A percentile compares a stretch with the other conserved stretches of the same genome.
Evolutionary conservation across 2,113 vertebrate genomes (phyloP).

Genomic region (Parus major): DNA sequence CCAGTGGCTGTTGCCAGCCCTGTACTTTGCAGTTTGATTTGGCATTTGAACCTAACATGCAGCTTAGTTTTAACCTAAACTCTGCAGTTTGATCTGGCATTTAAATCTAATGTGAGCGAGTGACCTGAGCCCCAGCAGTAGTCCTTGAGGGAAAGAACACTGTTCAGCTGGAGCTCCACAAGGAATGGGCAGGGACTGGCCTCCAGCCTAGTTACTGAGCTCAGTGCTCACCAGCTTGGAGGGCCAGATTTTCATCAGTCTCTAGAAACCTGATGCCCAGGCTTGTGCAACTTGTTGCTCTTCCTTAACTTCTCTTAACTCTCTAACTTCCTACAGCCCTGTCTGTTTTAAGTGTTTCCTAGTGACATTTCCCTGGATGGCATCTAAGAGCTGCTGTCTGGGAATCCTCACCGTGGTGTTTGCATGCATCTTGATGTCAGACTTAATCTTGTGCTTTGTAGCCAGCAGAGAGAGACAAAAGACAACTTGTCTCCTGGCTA

Average conservation of each 20-base stretch:
- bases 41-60: neutral
- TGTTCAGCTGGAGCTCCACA: neutral
- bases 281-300: neutral
- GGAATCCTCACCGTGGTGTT: neutral
- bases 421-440: slow-evolving; percentile 41
- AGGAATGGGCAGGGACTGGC: neutral
- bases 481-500: neutral
- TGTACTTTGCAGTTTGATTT: neutral
- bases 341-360: neutral
- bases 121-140: neutral
- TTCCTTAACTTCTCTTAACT: neutral
- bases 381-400: neutral
- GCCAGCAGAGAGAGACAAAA: neutral
- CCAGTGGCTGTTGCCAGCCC: neutral
- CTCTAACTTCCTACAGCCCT: neutral
- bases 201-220: neutral
- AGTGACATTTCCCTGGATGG: neutral
- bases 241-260: neutral
- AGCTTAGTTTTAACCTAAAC: neutral
- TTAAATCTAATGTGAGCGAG: neutral
- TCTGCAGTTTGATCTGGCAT: neutral
- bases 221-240: neutral
- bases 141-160: neutral
- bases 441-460: neutral
- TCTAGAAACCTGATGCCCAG: neutral